Evolutionary conservation across 2,797 vertebrate species (phyloP).

Genomic region (Nasua narica): DNA sequence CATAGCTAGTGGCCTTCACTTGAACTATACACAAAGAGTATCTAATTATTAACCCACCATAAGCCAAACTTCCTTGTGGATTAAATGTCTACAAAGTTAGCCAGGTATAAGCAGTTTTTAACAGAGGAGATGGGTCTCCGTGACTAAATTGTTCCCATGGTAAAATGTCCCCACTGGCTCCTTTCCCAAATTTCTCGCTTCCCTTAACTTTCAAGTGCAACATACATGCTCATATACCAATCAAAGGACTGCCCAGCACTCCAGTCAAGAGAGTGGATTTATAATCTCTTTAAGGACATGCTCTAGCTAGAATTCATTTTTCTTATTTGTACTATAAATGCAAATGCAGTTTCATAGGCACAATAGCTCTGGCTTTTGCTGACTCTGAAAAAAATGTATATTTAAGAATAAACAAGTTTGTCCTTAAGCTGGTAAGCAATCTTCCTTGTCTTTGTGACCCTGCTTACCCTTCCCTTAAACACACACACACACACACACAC

Average conservation of each 20-base stretch:
- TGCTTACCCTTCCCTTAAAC: not conserved
- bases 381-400: slow-evolving; percentile 74
- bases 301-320: slow-evolving; percentile 80
- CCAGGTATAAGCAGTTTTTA: slow-evolving; percentile 29
- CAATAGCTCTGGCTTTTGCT: slow-evolving; percentile 76
- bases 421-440: slow-evolving; percentile 75
- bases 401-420: slow-evolving; percentile 82
- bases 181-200: slow-evolving; percentile 40
- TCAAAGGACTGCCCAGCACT: slow-evolving; percentile 66
- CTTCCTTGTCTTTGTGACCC: slow-evolving; percentile 48
- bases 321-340: slow-evolving; percentile 86
- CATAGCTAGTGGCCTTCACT: slow-evolving; percentile 89
- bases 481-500: too few relatives aligned
- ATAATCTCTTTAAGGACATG: slow-evolving; percentile 81
- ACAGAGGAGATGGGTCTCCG: not conserved
- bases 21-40: slow-evolving; percentile 87
- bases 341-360: slow-evolving; percentile 80
- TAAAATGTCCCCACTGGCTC: slow-evolving; percentile 53
- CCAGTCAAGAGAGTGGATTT: slow-evolving; percentile 80
- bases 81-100: slow-evolving; percentile 58
- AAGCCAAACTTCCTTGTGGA: slow-evolving; percentile 80
- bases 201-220: slow-evolving; percentile 59
- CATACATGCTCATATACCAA: slow-evolving; percentile 65
- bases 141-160: slow-evolving; percentile 54
- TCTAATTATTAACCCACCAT: slow-evolving; percentile 88